Evolutionary conservation across 1,140 invertebrate species (phyloP).

Genomic region (Cotesia glomerata): DNA sequence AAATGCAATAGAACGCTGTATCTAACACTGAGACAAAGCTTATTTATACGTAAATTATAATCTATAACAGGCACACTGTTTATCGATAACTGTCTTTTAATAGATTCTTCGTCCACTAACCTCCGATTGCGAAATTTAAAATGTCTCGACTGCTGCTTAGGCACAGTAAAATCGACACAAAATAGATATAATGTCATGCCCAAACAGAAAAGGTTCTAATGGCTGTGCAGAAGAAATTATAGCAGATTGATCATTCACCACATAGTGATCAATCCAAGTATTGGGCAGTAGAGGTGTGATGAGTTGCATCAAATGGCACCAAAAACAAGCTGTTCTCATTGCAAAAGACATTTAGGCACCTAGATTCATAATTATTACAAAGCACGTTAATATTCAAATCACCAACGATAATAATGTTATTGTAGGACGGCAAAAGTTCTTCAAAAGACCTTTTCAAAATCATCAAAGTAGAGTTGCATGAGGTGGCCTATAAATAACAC

Average conservation of each 20-base stretch:
- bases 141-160: background rate
- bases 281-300: slow-evolving; percentile 5
- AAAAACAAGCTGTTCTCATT: background rate
- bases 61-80: no score
- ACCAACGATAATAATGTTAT: no score
- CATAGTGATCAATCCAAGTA: slow-evolving; percentile 14
- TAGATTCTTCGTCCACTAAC: background rate
- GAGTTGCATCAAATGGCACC: slow-evolving; percentile 4
- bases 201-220: slow-evolving; percentile 10
- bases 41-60: background rate
- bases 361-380: background rate
- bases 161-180: background rate
- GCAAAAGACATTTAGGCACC: background rate
- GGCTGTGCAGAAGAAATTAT: background rate
- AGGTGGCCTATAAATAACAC: slow-evolving; percentile 22
- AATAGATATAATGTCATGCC: slow-evolving; percentile 17
- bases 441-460: background rate
- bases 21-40: no score
- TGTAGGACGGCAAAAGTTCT: no score
- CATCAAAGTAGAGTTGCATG: background rate
- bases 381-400: slow-evolving; percentile 5
- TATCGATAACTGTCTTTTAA: background rate
- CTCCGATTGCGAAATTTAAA: background rate
- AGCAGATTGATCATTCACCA: background rate
- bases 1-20: background rate